These are phyloP conservation scores for Fundulus diaphanus DNA, from an alignment of 2,797 vertebrate species.

Conservation along the genomic window DNA sequence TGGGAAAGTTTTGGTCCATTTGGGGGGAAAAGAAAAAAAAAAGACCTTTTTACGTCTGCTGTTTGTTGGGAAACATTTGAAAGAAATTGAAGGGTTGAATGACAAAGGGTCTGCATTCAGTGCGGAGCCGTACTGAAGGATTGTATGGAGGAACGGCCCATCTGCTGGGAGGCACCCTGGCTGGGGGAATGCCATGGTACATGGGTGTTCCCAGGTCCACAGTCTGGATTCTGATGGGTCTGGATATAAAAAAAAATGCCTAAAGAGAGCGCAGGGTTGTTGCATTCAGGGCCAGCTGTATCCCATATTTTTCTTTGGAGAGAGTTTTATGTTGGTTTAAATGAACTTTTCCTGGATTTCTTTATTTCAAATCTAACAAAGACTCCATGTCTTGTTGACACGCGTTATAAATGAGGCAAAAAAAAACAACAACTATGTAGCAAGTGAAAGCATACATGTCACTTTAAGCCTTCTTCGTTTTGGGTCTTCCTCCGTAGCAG, in stretches of 20 bases:
- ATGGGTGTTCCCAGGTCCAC: conserved; percentile 37
- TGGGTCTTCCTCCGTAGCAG: conserved; percentile 90
- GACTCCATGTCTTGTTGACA: conserved; percentile 20
- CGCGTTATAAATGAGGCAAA: conserved; percentile 32
- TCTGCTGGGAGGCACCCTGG: conserved; percentile 75
- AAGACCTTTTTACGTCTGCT: conserved; percentile 79
- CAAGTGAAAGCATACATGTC: conserved; percentile 83
- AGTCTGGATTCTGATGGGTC: conserved; percentile 55
- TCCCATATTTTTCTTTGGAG: conserved; percentile 42
- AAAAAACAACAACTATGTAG: conserved; percentile 39
- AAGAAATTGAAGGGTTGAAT: conserved; percentile 79
- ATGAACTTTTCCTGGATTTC: not conserved
- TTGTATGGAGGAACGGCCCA: conserved; percentile 73
- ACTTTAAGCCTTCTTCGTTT: conserved; percentile 86
- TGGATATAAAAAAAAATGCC: conserved; percentile 53
- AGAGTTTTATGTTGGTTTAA: not conserved
- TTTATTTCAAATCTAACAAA: not conserved
- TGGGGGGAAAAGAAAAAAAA: conserved; percentile 71
- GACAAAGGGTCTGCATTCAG: conserved; percentile 78
- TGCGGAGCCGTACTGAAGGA: conserved; percentile 60
- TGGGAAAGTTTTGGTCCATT: conserved; percentile 83
- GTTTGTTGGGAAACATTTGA: conserved; percentile 87
- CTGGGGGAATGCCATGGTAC: conserved; percentile 58
- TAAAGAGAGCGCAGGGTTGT: conserved; percentile 21
- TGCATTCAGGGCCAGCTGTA: conserved; percentile 42